Evolutionary conservation across 2,888 invertebrate genomes (phyloP), one percentile per base, ranked within the genome.

Genomic region (Oegoconia quadripuncta): DNA sequence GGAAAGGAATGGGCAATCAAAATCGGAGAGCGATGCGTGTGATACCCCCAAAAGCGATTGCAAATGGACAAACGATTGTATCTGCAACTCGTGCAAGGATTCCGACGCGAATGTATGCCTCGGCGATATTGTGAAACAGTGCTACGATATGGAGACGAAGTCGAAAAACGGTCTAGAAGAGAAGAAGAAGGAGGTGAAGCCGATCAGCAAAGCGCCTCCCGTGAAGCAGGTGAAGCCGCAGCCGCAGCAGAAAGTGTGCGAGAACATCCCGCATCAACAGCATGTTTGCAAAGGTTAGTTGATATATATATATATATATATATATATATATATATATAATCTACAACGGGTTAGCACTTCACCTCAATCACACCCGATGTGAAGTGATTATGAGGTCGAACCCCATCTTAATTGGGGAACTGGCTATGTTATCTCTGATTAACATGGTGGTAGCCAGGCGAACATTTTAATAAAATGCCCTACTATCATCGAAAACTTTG

Each of bases 281-380:
- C 87, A 88, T 45, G 74, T 86, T 1, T 88, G 87, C 58, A 86
- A 83, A 70, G 83, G 87, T 87, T 3, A 46, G 74, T 57, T 3
- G 15, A 42, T 27, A n/a, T n/a, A n/a, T n/a, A n/a, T n/a, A n/a
- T n/a, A n/a, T n/a, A n/a, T n/a, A n/a, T n/a, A n/a, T n/a, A n/a
- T n/a, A n/a, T n/a, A n/a, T n/a, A n/a, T n/a, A n/a, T n/a, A n/a
- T n/a, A n/a, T n/a, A n/a, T n/a, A n/a, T n/a, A n/a, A n/a, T n/a
- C n/a, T n/a, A n/a, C n/a, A n/a, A n/a, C n/a, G n/a, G n/a, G n/a
- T n/a, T n/a, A n/a, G n/a, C n/a, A n/a, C n/a, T n/a, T n/a, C n/a
- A n/a, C n/a, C n/a, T n/a, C n/a, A n/a, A n/a, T n/a, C n/a, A n/a
- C n/a, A n/a, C n/a, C n/a, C n/a, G n/a, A n/a, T n/a, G n/a, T n/a